phyloP scores from a whole-genome alignment of 2,888 invertebrate genomes.

The Pterobdella sp. region DNA sequence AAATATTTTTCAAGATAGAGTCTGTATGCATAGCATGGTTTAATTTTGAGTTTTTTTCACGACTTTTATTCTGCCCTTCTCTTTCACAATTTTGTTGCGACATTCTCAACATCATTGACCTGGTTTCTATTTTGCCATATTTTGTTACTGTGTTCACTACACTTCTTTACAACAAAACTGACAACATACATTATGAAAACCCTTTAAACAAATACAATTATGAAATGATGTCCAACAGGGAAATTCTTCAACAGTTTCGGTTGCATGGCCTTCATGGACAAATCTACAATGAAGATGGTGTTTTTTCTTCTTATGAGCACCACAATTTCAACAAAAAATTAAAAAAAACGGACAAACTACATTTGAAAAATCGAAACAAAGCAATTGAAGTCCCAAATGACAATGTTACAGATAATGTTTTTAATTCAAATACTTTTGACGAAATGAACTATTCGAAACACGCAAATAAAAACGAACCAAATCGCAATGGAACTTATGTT shows the following conservation, averaged over 20 bases:
- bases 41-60: slow-evolving; percentile 44
- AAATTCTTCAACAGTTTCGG: not conserved
- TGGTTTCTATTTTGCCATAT: slow-evolving; percentile 48
- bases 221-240: not conserved
- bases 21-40: slow-evolving; percentile 49
- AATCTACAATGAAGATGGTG: too few species aligned
- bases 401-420: too few species aligned
- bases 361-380: too few species aligned
- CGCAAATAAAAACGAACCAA: too few species aligned
- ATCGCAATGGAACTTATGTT: too few species aligned
- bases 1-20: slow-evolving; percentile 46
- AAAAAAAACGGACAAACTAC: too few species aligned
- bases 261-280: too few species aligned
- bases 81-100: slow-evolving; percentile 43
- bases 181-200: not conserved
- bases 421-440: too few species aligned
- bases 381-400: too few species aligned
- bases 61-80: slow-evolving; percentile 45
- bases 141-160: slow-evolving; percentile 40
- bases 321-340: too few species aligned
- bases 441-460: too few species aligned
- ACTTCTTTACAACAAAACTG: slow-evolving; percentile 12
- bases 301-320: too few species aligned
- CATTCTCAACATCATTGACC: slow-evolving; percentile 48
- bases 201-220: not conserved